Base-by-base conservation (phyloP, 2,113 vertebrate genomes). In the Pluvialis apricaria region DNA sequence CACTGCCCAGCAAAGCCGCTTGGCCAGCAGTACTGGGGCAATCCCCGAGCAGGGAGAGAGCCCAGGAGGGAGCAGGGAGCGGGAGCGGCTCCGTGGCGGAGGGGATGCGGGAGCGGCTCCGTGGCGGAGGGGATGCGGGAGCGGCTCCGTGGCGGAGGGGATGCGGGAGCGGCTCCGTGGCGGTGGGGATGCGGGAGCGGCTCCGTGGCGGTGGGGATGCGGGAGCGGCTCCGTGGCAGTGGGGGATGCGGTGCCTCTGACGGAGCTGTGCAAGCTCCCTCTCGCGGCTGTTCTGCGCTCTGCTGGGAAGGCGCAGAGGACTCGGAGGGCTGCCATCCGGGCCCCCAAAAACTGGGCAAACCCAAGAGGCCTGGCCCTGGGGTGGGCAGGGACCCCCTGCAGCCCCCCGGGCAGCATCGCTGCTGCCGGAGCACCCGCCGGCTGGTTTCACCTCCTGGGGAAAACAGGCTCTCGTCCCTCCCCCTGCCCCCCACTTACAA, bases 291-390 rank as follows among this genome's bases (percentile, higher is more conserved):
- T 3, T 19, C 11, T 0, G 20, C 47, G 0, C 4, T 4, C 2
- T 5, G 32, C 76, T 7, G 44, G 25, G 0, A 29, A 9, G 15
- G 44, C 16, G 5, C 19, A 0, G 29, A 2, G 34, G 15, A 1
- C 15, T 5, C 11, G 0, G 18, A 2, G 8, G 15, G n/a, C 57
- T 3, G 38, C 10, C 24, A 4, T 4, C 17, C 3, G 16, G 2
- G 26, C 45, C 51, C 49, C 6, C 76, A 1, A 6, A 6, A 34
- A 6, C 17, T 0, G 22, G 26, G 42, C 38, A 26, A 24, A 44
- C 1, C 17, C 11, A 1, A 36, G 15, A 1, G 0, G 22, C 31
- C 36, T 0, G 31, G 54, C 13, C 38, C 52, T 1, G 28, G 84
- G 47, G 47, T 12, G 38, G 6, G 12, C 38, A 42, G 62, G 18